Percentiles rank a stretch among this genome's conserved stretches.
These are phyloP conservation scores for Eupithecia subfuscata DNA, from an alignment of 2,888 invertebrate species.

Conservation along the genomic window DNA sequence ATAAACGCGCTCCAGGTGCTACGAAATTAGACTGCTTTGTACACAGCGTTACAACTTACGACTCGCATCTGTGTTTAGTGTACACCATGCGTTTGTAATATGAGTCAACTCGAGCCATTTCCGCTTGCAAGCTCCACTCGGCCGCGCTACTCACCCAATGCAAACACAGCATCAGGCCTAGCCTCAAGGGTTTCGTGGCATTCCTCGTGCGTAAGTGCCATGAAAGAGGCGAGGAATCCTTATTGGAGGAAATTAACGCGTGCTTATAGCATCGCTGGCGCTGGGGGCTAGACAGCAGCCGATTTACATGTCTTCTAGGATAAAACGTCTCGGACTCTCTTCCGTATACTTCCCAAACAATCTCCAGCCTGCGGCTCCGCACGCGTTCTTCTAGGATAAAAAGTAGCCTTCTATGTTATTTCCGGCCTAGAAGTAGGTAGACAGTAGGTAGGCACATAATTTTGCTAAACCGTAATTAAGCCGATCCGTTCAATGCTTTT, in stretches of 20 bases:
- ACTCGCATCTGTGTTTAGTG: too few species aligned
- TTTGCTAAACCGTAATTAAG: background rate
- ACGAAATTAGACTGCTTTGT: background rate
- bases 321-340: background rate
- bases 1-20: conserved; percentile 3
- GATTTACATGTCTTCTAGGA: background rate
- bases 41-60: background rate
- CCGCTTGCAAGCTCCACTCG: background rate
- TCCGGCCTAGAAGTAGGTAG: background rate
- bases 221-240: conserved; percentile 1
- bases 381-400: background rate
- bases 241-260: conserved; percentile 5
- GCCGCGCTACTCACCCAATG: background rate
- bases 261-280: background rate
- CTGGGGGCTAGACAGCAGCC: background rate
- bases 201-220: conserved; percentile 5
- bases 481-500: background rate
- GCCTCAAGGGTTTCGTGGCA: conserved; percentile 8
- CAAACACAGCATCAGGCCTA: background rate
- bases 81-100: background rate
- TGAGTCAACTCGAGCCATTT: background rate
- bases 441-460: background rate
- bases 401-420: background rate
- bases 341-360: background rate
- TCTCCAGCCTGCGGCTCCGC: background rate